phyloP scores from a whole-genome alignment of 2,797 vertebrate species.

The Helostoma temminkii region DNA sequence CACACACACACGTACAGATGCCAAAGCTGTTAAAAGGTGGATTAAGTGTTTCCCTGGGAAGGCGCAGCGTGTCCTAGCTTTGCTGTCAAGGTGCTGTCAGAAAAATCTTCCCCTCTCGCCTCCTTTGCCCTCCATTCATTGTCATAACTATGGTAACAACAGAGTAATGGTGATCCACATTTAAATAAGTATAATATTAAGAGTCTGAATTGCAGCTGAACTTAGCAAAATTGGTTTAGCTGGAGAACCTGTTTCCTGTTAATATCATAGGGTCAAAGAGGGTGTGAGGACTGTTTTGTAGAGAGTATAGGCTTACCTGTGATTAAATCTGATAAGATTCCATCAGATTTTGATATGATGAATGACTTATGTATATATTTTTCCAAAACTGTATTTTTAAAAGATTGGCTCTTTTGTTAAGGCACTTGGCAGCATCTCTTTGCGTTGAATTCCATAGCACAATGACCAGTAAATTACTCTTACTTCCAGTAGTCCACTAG shows the following conservation, averaged over 20 bases:
- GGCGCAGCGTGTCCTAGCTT: constrained; percentile 65
- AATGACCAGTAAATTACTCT: not conserved
- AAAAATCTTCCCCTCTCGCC: constrained; percentile 52
- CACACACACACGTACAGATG: constrained; percentile 54
- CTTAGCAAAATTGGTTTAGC: not conserved
- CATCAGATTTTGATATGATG: too few species aligned
- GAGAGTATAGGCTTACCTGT: not conserved
- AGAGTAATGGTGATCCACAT: constrained; percentile 45
- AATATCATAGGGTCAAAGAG: too few species aligned
- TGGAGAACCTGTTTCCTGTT: constrained; percentile 1
- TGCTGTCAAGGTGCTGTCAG: constrained; percentile 73
- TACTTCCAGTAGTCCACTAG: not conserved
- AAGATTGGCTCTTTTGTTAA: not conserved
- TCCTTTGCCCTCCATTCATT: constrained; percentile 56
- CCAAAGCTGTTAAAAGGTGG: constrained; percentile 79
- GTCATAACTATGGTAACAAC: constrained; percentile 53
- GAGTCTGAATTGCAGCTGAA: constrained; percentile 20
- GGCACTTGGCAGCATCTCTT: not conserved
- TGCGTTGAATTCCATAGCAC: not conserved
- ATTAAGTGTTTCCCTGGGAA: constrained; percentile 78
- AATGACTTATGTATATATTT: too few species aligned
- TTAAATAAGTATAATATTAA: constrained; percentile 23
- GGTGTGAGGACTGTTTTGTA: too few species aligned
- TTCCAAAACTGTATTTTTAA: not conserved
- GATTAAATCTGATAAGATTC: not conserved